Evolutionary conservation across 2,113 vertebrate genomes (phyloP).

Genomic region (Rousettus leschenaultii): DNA sequence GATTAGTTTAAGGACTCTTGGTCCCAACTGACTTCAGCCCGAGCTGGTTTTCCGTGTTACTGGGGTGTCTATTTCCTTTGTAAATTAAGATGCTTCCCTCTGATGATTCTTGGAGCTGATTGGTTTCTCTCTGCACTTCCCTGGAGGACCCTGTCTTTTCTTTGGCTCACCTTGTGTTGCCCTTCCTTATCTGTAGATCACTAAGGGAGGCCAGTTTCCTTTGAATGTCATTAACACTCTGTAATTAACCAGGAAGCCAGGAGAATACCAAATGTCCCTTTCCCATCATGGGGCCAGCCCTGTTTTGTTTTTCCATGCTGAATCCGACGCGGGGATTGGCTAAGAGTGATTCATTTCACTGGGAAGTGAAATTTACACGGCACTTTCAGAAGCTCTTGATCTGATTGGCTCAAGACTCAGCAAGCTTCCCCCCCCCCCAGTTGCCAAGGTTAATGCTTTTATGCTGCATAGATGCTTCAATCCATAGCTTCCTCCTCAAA

Average conservation of each 20-base stretch:
- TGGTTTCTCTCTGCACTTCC: background rate
- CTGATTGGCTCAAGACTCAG: background rate
- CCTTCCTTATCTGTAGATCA: background rate
- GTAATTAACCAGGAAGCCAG: slow-evolving; percentile 18
- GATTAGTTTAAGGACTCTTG: background rate
- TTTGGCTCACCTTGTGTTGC: slow-evolving; percentile 36
- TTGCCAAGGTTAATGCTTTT: background rate
- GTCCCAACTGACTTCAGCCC: background rate
- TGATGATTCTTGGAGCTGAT: background rate
- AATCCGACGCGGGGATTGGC: background rate
- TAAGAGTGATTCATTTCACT: background rate
- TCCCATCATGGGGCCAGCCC: background rate
- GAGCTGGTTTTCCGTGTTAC: background rate
- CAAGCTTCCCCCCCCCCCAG: background rate
- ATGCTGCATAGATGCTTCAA: background rate
- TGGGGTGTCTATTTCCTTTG: background rate
- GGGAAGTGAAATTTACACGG: background rate
- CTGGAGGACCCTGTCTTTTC: slow-evolving; percentile 11
- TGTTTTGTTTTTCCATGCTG: slow-evolving; percentile 7
- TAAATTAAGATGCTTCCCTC: background rate
- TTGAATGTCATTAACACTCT: slow-evolving; percentile 27
- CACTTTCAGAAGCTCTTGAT: background rate
- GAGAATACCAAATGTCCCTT: slow-evolving; percentile 40
- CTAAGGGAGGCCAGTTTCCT: background rate
- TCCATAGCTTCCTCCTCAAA: slow-evolving; percentile 4